Base-by-base conservation (phyloP, 2,888 invertebrate genomes). In the Lasioglossum zephyrum region DNA sequence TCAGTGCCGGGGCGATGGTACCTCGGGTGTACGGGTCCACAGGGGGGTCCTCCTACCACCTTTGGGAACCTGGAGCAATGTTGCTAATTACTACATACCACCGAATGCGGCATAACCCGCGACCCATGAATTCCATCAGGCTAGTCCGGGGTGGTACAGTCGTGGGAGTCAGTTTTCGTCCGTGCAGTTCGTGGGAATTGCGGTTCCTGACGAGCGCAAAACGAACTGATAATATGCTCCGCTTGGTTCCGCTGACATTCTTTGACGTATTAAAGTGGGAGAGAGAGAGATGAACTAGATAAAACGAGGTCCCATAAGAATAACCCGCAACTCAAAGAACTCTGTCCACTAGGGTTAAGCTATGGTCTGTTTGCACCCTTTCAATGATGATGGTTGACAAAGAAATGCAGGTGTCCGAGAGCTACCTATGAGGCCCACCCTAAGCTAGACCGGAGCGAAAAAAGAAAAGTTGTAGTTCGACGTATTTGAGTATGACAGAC, bases 61-160 rank as follows among this genome's bases (percentile, higher is more conserved):
- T 87, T 89, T 86, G 88, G 87, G 85, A 85, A 81, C 88, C 80
- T 84, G 81, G 82, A 92, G 93, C 94, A 93, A 94, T 94, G 93
- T 93, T 94, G 94, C 94, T 95, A 95, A 95, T 95, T 95, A 94
- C 94, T 93, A 93, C 94, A 95, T 95, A 93, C 94, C 95, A 92
- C 90, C 92, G 93, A 93, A 93, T 92, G 92, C 92, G 92, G 93
- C 94, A 95, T 95, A 94, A 94, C 94, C 94, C 92, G 92, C 93
- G 93, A 92, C 93, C 93, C 93, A 92, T 89, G 92, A 93, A 95
- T 95, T 94, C 94, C 94, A 91, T 86, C 86, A 91, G 85, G 82
- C 39, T 81, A 82, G 83, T 80, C 78, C 75, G 74, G 77, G 75
- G 70, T 82, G 66, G 85, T 85, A 88, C 88, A 88, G 86, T 87